phyloP scores from a whole-genome alignment of 2,888 invertebrate species.

The Escarpia spicata region DNA sequence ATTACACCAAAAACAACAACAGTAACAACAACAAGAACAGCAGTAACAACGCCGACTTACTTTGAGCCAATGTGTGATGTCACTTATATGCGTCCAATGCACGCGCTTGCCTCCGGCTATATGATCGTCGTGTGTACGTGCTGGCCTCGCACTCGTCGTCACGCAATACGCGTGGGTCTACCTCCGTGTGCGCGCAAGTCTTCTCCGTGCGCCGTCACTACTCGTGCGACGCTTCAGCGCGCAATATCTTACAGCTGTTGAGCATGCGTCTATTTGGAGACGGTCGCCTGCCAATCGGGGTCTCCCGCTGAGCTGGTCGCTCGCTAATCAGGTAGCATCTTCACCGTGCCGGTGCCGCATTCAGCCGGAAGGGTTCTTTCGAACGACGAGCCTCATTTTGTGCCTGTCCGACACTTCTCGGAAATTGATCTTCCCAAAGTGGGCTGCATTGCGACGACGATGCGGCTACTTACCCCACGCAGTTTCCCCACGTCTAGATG shows the following conservation, averaged over 20 bases:
- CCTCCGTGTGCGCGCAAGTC: neutral
- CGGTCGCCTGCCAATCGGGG: neutral
- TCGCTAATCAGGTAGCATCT: neutral
- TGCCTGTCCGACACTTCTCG: slow-evolving; percentile 9
- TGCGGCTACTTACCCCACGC: neutral
- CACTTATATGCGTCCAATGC: neutral
- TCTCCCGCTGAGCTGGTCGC: neutral
- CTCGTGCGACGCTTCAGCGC: neutral
- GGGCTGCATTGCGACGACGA: neutral
- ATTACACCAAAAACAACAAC: neutral
- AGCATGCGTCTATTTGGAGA: slow-evolving; percentile 16
- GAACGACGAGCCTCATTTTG: neutral
- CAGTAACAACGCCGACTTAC: neutral
- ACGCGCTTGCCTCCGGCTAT: neutral
- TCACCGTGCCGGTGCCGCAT: neutral
- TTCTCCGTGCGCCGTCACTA: neutral
- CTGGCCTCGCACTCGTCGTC: neutral
- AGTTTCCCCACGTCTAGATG: neutral
- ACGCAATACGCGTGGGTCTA: neutral
- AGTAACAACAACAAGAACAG: neutral
- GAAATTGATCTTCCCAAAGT: neutral
- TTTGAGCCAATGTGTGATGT: neutral
- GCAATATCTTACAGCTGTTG: slow-evolving; percentile 8
- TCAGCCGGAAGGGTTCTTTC: neutral
- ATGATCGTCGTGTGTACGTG: neutral